These are phyloP conservation scores for Grammomys dolichurus DNA, from an alignment of 2,113 vertebrate genomes.

Conservation along the genomic window DNA sequence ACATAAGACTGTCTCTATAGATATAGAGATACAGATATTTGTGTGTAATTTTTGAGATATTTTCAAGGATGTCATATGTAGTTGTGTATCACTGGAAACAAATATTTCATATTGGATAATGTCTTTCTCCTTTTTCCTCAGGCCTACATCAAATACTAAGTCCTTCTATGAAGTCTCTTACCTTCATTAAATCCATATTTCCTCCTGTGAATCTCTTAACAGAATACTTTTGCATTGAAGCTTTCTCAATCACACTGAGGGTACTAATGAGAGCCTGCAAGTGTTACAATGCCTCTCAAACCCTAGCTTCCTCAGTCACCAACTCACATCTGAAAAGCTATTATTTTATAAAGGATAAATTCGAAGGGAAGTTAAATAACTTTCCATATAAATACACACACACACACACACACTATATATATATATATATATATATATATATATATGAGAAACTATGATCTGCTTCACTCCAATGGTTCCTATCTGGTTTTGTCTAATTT, in stretches of 20 bases:
- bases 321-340: constrained; percentile 17
- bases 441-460: neutral
- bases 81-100: neutral
- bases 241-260: neutral
- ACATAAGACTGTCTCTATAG: neutral
- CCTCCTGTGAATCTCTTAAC: neutral
- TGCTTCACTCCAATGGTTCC: neutral
- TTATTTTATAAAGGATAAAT: neutral
- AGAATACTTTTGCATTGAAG: neutral
- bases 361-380: neutral
- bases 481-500: neutral
- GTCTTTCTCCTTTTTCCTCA: neutral
- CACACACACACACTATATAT: too few relatives aligned
- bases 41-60: neutral
- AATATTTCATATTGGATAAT: constrained; percentile 39
- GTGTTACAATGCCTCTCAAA: neutral
- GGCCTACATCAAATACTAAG: neutral
- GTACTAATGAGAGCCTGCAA: neutral
- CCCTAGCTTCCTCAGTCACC: too few relatives aligned
- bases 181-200: neutral
- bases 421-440: neutral
- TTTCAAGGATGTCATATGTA: neutral
- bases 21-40: neutral
- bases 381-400: neutral
- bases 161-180: neutral